These are phyloP conservation scores for Heterochromis multidens DNA, from an alignment of 2,113 vertebrate species.

Conservation along the genomic window DNA sequence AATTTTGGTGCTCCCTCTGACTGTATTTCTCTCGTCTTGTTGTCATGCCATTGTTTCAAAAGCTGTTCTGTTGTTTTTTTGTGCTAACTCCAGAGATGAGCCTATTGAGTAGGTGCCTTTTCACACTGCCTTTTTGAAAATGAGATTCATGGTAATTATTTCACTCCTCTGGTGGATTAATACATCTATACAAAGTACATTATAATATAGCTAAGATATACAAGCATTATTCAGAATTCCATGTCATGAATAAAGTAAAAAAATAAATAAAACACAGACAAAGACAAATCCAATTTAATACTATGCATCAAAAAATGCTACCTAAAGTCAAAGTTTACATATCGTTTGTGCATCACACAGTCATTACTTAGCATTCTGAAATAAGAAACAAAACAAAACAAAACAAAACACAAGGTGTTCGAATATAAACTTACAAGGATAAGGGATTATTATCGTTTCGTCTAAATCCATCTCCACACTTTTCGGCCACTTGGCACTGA, in stretches of 20 bases:
- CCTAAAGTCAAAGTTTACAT: neutral
- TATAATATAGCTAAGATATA: neutral
- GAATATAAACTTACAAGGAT: neutral
- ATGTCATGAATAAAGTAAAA: neutral
- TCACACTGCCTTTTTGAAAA: neutral
- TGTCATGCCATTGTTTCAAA: conserved; percentile 1
- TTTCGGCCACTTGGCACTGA: conserved; percentile 30
- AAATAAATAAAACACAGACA: neutral
- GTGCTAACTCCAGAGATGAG: neutral
- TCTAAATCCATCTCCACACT: conserved; percentile 11
- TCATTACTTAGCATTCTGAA: neutral
- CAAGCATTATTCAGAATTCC: neutral
- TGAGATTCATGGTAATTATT: neutral
- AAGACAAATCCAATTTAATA: neutral
- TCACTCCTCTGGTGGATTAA: neutral
- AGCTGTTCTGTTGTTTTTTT: neutral
- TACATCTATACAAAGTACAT: neutral
- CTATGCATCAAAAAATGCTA: neutral
- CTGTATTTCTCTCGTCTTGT: neutral
- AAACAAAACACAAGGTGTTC: neutral
- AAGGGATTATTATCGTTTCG: conserved; percentile 37
- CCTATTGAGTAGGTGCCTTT: neutral
- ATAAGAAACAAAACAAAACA: neutral
- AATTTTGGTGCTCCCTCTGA: neutral
- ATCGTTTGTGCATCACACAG: neutral